These are phyloP conservation scores for Columba livia DNA, from an alignment of 2,113 vertebrate genomes.

Conservation along the genomic window DNA sequence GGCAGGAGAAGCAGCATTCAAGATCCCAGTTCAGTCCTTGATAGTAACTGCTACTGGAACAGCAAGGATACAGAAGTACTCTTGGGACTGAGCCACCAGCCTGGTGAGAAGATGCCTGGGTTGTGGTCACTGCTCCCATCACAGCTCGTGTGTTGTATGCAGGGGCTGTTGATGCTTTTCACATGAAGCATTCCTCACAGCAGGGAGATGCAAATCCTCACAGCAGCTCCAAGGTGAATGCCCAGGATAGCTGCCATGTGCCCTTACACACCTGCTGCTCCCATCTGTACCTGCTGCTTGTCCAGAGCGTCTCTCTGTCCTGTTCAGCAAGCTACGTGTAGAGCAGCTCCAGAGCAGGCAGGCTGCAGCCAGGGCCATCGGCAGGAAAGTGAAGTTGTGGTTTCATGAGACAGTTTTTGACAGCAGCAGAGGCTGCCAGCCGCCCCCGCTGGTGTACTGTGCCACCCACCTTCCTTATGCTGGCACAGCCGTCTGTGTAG, in stretches of 20 bases:
- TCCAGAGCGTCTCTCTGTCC: no score
- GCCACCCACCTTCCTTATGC: background rate
- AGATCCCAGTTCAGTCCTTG: background rate
- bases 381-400: background rate
- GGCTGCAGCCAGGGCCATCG: background rate
- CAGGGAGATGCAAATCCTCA: no score
- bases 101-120: no score
- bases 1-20: background rate
- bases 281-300: background rate
- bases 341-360: background rate
- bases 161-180: background rate
- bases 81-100: background rate
- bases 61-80: background rate
- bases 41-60: background rate
- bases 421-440: background rate
- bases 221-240: no score
- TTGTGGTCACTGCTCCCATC: background rate
- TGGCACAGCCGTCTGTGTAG: background rate
- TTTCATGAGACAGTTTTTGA: background rate
- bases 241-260: no score
- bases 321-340: background rate
- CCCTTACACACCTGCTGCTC: background rate
- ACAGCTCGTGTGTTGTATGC: background rate
- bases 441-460: background rate
- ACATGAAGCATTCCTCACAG: background rate